Percentiles rank a stretch among this genome's conserved stretches.
Conservation (phyloP, 1,140 invertebrate genomes). For the Heterodera schachtii region DNA sequence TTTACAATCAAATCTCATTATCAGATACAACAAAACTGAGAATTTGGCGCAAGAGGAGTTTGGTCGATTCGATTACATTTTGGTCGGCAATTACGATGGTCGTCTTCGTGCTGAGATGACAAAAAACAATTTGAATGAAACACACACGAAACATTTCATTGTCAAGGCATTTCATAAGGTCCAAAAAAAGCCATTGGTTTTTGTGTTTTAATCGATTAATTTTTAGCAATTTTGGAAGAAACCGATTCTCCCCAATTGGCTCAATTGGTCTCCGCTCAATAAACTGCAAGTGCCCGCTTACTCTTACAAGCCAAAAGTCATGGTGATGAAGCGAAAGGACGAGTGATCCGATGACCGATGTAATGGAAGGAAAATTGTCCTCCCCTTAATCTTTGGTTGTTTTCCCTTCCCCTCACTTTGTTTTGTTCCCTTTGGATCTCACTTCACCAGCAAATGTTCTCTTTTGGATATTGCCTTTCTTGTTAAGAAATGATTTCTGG, state of each 20-base stretch:
- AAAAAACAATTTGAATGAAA: conserved; percentile 17
- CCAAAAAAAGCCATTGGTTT: too few relatives aligned
- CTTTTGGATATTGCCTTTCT: too few relatives aligned
- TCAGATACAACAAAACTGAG: conserved; percentile 60
- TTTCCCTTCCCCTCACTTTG: too few relatives aligned
- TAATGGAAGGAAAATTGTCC: too few relatives aligned
- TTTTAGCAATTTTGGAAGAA: not conserved
- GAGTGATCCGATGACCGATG: not conserved
- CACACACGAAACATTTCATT: conserved; percentile 45
- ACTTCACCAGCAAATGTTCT: too few relatives aligned
- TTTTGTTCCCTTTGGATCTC: too few relatives aligned
- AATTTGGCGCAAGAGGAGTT: conserved; percentile 44
- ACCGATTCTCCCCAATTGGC: not conserved
- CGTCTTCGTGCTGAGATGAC: conserved; percentile 22
- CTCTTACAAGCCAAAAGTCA: not conserved
- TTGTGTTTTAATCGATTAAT: not conserved
- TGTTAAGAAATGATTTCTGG: too few relatives aligned
- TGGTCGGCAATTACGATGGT: conserved; percentile 49
- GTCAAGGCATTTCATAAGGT: conserved; percentile 14
- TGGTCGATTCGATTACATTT: conserved; percentile 53
- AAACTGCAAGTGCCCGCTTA: not conserved
- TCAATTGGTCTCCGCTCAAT: not conserved
- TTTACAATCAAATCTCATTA: conserved; percentile 3
- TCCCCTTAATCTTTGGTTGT: too few relatives aligned
- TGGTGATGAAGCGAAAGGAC: conserved; percentile 5